These are phyloP conservation scores for Percopsis transmontana DNA, from an alignment of 2,113 vertebrate genomes.

Conservation along the genomic window DNA sequence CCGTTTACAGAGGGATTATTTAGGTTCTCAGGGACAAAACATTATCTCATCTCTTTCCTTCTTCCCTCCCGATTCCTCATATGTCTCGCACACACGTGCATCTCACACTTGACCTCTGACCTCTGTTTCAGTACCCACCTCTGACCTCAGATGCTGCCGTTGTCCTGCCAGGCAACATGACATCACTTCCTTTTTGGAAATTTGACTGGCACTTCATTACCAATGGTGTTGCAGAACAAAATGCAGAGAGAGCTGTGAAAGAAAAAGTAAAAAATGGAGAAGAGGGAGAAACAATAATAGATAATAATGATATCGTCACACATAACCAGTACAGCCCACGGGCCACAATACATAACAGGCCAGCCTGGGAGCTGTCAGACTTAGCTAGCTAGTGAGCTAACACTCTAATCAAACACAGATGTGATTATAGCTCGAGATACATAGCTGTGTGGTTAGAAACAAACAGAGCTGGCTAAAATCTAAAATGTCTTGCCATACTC, in stretches of 20 bases:
- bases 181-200: slow-evolving; percentile 66
- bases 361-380: slow-evolving; percentile 68
- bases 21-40: slow-evolving; percentile 39
- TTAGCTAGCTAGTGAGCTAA: slow-evolving; percentile 46
- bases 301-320: slow-evolving; percentile 74
- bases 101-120: neutral
- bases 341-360: slow-evolving; percentile 63
- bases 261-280: slow-evolving; percentile 22
- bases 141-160: slow-evolving; percentile 50
- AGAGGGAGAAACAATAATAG: slow-evolving; percentile 57
- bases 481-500: slow-evolving; percentile 24
- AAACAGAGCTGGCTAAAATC: slow-evolving; percentile 17
- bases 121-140: slow-evolving; percentile 44
- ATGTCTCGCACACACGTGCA: neutral
- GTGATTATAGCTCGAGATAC: slow-evolving; percentile 64
- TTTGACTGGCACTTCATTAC: slow-evolving; percentile 54
- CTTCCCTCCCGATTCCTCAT: slow-evolving; percentile 7
- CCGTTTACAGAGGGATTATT: slow-evolving; percentile 17
- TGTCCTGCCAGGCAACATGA: slow-evolving; percentile 48
- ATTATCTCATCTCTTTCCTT: slow-evolving; percentile 25
- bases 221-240: slow-evolving; percentile 42
- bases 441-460: slow-evolving; percentile 58
- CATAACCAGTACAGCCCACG: slow-evolving; percentile 64
- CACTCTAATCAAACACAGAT: slow-evolving; percentile 67
- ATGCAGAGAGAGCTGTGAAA: slow-evolving; percentile 22